Percentiles rank a stretch among this genome's conserved stretches.
Evolutionary conservation across 2,888 invertebrate species (phyloP).

Genomic region (Acronicta psi): DNA sequence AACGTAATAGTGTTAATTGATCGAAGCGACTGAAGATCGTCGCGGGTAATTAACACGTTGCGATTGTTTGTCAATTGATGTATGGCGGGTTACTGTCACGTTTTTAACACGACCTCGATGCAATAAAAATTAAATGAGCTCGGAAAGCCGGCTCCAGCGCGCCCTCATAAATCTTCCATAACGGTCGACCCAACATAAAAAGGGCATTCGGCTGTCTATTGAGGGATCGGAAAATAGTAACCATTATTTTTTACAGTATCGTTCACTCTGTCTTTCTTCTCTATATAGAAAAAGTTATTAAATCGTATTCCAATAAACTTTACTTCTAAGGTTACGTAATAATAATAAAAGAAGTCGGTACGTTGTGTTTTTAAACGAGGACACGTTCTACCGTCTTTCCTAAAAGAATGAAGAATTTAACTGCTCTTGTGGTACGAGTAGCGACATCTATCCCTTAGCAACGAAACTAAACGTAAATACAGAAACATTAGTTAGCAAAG

Average conservation of each 20-base stretch:
- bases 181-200: conserved; percentile 64
- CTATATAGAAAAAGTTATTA: conserved; percentile 17
- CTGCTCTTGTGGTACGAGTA: conserved; percentile 13
- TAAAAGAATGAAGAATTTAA: neutral
- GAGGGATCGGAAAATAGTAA: conserved; percentile 57
- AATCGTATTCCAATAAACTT: conserved; percentile 4
- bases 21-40: conserved; percentile 33
- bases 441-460: conserved; percentile 45
- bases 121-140: conserved; percentile 59
- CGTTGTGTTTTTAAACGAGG: neutral
- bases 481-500: neutral
- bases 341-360: conserved; percentile 5
- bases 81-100: conserved; percentile 31
- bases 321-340: conserved; percentile 8
- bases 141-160: conserved; percentile 44
- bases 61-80: conserved; percentile 47
- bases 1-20: conserved; percentile 44
- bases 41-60: conserved; percentile 5
- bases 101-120: conserved; percentile 49
- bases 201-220: conserved; percentile 63
- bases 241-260: conserved; percentile 50
- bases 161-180: conserved; percentile 67
- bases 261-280: conserved; percentile 18
- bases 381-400: neutral
- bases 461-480: conserved; percentile 15